phyloP scores from a whole-genome alignment of 2,113 vertebrate genomes.

The Hippocampus abdominalis region DNA sequence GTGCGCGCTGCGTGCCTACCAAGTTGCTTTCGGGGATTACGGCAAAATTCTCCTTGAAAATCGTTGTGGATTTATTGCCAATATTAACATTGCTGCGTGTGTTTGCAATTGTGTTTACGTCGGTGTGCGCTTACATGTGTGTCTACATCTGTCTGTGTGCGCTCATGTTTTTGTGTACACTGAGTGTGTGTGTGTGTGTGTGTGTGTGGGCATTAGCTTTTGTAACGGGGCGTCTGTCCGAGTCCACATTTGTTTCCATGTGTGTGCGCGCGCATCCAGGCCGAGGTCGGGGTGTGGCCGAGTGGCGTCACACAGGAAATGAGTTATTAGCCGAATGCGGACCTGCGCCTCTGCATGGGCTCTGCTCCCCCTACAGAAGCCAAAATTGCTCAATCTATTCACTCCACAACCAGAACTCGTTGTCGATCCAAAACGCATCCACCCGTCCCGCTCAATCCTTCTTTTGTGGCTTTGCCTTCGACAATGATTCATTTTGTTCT shows the following conservation, averaged over 20 bases:
- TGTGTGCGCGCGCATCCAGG: background rate
- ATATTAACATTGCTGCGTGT: background rate
- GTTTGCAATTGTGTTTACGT: no score
- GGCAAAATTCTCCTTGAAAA: background rate
- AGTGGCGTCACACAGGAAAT: constrained; percentile 34
- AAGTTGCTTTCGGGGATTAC: background rate
- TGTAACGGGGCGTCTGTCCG: no score
- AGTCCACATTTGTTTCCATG: no score
- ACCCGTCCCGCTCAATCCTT: background rate
- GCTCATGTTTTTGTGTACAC: background rate
- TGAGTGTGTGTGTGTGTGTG: background rate
- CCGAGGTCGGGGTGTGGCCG: constrained; percentile 21
- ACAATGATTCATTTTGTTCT: no score
- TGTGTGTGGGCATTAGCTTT: constrained; percentile 7
- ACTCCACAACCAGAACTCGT: background rate
- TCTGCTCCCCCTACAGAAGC: background rate
- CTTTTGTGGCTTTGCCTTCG: background rate
- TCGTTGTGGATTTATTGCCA: background rate
- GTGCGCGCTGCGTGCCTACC: constrained; percentile 4
- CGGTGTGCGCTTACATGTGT: background rate
- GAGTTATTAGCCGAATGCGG: constrained; percentile 37
- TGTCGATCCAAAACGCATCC: background rate
- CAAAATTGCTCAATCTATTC: background rate
- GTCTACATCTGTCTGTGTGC: background rate
- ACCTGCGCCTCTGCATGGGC: constrained; percentile 7